Percentiles rank a stretch among this genome's conserved stretches.
Evolutionary conservation across 2,113 vertebrate species (phyloP).

Genomic region (Atractosteus spatula): DNA sequence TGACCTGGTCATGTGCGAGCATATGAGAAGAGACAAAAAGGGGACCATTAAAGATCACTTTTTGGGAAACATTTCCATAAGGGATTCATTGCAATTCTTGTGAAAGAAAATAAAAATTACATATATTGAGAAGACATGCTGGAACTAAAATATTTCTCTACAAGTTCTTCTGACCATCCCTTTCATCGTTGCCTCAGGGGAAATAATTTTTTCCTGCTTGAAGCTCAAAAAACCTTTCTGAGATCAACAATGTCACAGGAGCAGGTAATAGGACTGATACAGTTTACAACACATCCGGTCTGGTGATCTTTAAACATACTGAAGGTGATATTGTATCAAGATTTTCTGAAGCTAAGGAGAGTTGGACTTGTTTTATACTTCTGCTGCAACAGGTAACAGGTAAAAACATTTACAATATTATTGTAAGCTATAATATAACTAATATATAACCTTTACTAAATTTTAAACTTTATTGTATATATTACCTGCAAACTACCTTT

Average conservation of each 20-base stretch:
- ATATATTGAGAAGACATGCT: conserved; percentile 17
- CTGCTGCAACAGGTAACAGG: too few relatives aligned
- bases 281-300: too few relatives aligned
- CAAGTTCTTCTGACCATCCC: conserved; percentile 21
- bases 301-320: too few relatives aligned
- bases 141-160: conserved; percentile 18
- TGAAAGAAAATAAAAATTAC: conserved; percentile 11
- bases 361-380: too few relatives aligned
- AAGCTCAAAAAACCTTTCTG: conserved; percentile 16
- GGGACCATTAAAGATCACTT: not conserved
- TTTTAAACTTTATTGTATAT: too few relatives aligned
- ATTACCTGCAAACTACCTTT: too few relatives aligned
- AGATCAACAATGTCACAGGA: conserved; percentile 9
- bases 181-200: conserved; percentile 19
- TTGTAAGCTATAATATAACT: too few relatives aligned
- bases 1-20: not conserved
- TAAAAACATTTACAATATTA: too few relatives aligned
- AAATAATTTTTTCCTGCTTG: conserved; percentile 7
- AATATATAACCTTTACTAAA: too few relatives aligned
- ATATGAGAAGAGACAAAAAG: not conserved
- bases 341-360: too few relatives aligned
- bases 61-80: not conserved
- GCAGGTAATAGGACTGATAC: too few relatives aligned
- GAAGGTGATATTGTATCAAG: too few relatives aligned
- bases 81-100: not conserved